A percentile compares a stretch with the other conserved stretches of the same genome.
Evolutionary conservation across 2,113 vertebrate genomes (phyloP).

Genomic region (Rhabdomys dilectus): DNA sequence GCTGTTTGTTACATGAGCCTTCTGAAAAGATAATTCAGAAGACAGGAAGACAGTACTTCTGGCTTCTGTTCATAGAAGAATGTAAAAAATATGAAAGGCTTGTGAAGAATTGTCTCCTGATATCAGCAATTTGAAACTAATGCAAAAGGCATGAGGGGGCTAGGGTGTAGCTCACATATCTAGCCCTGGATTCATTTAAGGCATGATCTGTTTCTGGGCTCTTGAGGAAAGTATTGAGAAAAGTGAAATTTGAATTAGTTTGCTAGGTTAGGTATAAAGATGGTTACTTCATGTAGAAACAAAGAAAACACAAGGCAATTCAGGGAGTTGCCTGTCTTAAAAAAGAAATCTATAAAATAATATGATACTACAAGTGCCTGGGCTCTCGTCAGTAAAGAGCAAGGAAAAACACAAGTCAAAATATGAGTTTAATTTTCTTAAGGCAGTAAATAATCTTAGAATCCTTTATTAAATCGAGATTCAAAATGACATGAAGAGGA

Average conservation of each 20-base stretch:
- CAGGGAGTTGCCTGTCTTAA: background rate
- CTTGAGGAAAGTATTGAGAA: background rate
- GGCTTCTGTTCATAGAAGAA: background rate
- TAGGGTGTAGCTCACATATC: background rate
- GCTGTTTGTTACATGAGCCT: background rate
- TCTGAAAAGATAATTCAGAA: slow-evolving; percentile 26
- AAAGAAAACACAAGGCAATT: background rate
- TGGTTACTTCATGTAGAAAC: background rate
- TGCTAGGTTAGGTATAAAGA: background rate
- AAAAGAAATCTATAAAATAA: background rate
- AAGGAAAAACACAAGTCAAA: slow-evolving; percentile 20
- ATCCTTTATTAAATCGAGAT: slow-evolving; percentile 23
- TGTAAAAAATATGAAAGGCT: background rate
- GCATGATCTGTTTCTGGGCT: background rate
- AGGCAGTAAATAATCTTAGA: background rate
- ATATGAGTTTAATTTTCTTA: slow-evolving; percentile 33
- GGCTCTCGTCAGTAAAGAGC: background rate
- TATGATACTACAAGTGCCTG: background rate
- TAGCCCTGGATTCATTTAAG: background rate
- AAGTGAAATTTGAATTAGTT: background rate
- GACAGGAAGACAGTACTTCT: background rate
- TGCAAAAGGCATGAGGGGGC: background rate
- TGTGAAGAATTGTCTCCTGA: background rate
- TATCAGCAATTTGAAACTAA: background rate
- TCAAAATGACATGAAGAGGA: background rate